Conservation (phyloP, 2,113 vertebrate genomes). For the Megaceryle maxima region DNA sequence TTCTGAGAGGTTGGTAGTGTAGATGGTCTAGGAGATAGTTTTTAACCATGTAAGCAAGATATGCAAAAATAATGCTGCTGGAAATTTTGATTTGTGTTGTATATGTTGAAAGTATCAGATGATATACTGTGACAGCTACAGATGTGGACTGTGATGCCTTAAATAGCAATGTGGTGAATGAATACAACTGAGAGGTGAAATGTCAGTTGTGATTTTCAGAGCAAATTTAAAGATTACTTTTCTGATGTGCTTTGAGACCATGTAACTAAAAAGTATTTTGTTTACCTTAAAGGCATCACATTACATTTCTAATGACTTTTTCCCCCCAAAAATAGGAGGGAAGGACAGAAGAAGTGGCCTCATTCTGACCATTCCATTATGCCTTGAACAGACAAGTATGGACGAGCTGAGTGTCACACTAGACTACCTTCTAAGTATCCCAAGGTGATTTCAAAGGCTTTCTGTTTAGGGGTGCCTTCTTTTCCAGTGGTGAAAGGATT, state of each 20-base stretch:
- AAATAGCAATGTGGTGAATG: not conserved
- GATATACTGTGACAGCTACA: not conserved
- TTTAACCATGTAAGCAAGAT: not conserved
- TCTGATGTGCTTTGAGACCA: not conserved
- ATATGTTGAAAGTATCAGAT: not conserved
- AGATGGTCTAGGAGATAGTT: not conserved
- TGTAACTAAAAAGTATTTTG: not conserved
- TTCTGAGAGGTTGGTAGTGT: not conserved
- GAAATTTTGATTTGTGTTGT: not conserved
- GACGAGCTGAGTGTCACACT: constrained; percentile 95
- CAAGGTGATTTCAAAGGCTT: constrained; percentile 84
- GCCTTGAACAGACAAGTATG: constrained; percentile 97
- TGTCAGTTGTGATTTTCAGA: not conserved
- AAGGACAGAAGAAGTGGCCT: constrained; percentile 97
- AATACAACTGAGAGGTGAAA: not conserved
- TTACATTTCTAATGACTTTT: constrained; percentile 26
- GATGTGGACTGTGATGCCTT: not conserved
- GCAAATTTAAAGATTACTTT: not conserved
- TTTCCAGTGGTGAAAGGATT: not conserved
- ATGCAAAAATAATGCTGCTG: not conserved
- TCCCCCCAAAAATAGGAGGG: constrained; percentile 80
- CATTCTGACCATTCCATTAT: constrained; percentile 96
- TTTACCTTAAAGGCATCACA: not conserved
- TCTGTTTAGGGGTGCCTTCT: not conserved
- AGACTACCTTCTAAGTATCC: constrained; percentile 96